Percentiles rank a stretch among this genome's conserved stretches.
Conservation (phyloP, 2,797 vertebrate species). For the Lagocephalus sceleratus region DNA sequence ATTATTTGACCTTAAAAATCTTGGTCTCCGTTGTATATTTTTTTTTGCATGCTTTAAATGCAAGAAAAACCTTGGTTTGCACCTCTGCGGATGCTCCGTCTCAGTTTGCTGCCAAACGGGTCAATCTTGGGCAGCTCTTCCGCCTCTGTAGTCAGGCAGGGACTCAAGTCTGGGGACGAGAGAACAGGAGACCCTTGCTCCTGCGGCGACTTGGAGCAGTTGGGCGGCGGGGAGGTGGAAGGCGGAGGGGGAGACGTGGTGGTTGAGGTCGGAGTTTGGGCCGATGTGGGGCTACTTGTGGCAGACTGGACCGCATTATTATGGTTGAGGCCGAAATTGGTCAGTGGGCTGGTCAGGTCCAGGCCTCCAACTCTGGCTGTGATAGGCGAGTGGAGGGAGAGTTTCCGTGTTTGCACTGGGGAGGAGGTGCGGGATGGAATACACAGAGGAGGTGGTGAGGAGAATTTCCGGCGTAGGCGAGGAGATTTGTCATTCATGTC, state of each 20-base stretch:
- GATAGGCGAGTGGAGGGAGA: constrained; percentile 90
- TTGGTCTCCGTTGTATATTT: no score
- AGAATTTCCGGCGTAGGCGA: constrained; percentile 93
- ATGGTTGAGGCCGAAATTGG: constrained; percentile 72
- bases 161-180: constrained; percentile 85
- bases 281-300: constrained; percentile 83
- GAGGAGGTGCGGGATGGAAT: constrained; percentile 89
- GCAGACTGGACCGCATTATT: constrained; percentile 78
- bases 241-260: constrained; percentile 71
- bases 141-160: constrained; percentile 74
- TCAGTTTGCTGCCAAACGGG: constrained; percentile 85
- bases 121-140: constrained; percentile 83
- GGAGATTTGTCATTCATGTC: constrained; percentile 89
- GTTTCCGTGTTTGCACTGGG: constrained; percentile 88
- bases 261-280: constrained; percentile 76
- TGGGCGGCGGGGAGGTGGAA: constrained; percentile 76
- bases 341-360: constrained; percentile 80
- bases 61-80: constrained; percentile 3
- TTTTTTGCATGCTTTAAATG: no score
- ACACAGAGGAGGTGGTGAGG: constrained; percentile 90
- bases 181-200: constrained; percentile 79
- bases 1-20: no score
- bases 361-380: constrained; percentile 83
- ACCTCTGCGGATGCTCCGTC: constrained; percentile 90
- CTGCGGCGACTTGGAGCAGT: constrained; percentile 72